Conservation (phyloP, 2,113 vertebrate genomes). For the Oncorhynchus mykiss region DNA sequence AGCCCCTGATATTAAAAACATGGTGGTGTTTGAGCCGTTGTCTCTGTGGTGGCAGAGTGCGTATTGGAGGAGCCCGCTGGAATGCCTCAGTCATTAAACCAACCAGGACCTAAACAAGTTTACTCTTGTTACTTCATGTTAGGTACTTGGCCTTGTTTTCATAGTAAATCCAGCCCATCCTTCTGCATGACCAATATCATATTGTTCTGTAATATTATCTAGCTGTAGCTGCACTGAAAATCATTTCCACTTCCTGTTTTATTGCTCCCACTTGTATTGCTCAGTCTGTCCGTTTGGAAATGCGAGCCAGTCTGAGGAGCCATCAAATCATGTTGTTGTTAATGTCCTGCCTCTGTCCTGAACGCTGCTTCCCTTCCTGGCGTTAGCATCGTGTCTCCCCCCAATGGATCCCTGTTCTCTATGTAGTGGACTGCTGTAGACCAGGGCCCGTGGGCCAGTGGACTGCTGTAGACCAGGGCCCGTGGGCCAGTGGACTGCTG, state of each 20-base stretch:
- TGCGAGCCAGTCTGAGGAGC: no score
- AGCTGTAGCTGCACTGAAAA: slow-evolving; percentile 2
- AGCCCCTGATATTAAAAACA: slow-evolving; percentile 16
- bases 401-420: not conserved
- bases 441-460: no score
- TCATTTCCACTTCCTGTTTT: slow-evolving; percentile 13
- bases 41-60: slow-evolving; percentile 38
- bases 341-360: no score
- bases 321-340: no score
- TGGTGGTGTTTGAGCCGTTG: not conserved
- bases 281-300: slow-evolving; percentile 12
- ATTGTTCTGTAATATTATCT: not conserved
- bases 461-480: no score
- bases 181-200: slow-evolving; percentile 5
- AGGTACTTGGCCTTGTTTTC: slow-evolving; percentile 32
- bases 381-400: no score
- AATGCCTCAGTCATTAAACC: slow-evolving; percentile 55
- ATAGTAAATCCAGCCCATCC: not conserved
- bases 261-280: slow-evolving; percentile 21
- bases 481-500: no score
- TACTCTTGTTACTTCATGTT: slow-evolving; percentile 69
- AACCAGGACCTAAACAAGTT: slow-evolving; percentile 66
- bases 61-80: slow-evolving; percentile 61
- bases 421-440: no score
- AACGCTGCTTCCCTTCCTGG: not conserved